Evolutionary conservation across 2,797 vertebrate species (phyloP).

Genomic region (Antrozous pallidus): DNA sequence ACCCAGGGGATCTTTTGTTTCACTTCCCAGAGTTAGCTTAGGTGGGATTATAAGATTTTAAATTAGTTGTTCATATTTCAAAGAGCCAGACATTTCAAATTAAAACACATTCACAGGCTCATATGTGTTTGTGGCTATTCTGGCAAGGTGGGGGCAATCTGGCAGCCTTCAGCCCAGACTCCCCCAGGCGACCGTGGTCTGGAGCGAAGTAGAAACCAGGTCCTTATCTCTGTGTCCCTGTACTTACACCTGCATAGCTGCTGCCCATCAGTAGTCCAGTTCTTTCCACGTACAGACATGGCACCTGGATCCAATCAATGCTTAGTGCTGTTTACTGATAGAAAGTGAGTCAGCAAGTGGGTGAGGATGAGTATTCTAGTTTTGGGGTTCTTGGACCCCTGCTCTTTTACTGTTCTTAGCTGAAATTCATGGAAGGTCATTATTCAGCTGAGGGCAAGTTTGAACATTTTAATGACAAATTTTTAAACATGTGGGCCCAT

Average conservation of each 20-base stretch:
- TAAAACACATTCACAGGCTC: neutral
- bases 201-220: no score
- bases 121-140: neutral
- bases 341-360: neutral
- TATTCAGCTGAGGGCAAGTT: neutral
- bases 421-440: neutral
- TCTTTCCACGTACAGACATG: neutral
- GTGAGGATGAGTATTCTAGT: neutral
- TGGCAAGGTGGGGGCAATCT: neutral
- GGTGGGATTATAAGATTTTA: neutral
- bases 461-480: neutral
- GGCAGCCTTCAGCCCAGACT: neutral
- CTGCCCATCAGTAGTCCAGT: neutral
- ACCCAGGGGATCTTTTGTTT: neutral
- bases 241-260: neutral
- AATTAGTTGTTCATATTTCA: neutral
- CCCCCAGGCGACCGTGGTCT: accelerated
- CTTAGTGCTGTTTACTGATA: neutral
- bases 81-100: neutral
- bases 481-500: neutral
- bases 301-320: neutral
- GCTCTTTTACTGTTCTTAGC: neutral
- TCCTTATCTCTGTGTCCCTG: neutral
- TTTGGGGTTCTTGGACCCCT: neutral
- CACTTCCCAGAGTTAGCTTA: no score